Base-by-base conservation (phyloP, 1,140 invertebrate genomes). In the Microvelia longipes region DNA sequence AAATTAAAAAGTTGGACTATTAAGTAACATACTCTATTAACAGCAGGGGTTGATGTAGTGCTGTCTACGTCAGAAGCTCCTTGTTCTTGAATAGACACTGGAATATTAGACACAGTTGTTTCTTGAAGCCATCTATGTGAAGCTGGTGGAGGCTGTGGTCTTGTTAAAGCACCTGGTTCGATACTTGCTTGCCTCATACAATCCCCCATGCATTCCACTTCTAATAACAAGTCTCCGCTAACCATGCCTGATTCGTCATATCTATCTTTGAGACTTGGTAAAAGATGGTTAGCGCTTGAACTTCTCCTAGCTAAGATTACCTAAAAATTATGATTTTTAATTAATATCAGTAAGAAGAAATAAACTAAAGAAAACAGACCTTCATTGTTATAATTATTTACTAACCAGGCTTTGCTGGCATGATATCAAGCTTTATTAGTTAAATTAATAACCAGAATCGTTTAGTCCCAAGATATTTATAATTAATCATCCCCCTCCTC, bases 1-100 rank as follows among this genome's bases (percentile, higher is more conserved):
- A n/a, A n/a, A n/a, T n/a, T n/a, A n/a, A n/a, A n/a, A n/a, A n/a
- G n/a, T n/a, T n/a, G n/a, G n/a, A n/a, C n/a, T n/a, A n/a, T n/a
- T n/a, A n/a, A n/a, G n/a, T n/a, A n/a, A n/a, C n/a, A n/a, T 64
- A 64, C 62, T 26, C 62, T 64, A 24, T 64, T 64, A 24, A 64
- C 15, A 14, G 62, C 62, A 64, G 62, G 62, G 24, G 62, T 64
- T 14, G 62, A 64, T 2, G 15, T 26, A 64, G 62, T 24, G 25
- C 15, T 24, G 62, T 64, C 62, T 26, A 64, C 62, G 62, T 64
- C 62, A 14, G 62, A 64, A 2, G 62, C 5, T 5, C 25, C 25
- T 24, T 64, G 62, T 2, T 64, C 62, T 2, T 13, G 15, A 24
- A 25, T 26, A 2, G 62, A 15, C 15, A 26, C 15, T 5, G 62